Base-by-base conservation (phyloP, 2,797 vertebrate genomes). In the Argyrosomus regius region DNA sequence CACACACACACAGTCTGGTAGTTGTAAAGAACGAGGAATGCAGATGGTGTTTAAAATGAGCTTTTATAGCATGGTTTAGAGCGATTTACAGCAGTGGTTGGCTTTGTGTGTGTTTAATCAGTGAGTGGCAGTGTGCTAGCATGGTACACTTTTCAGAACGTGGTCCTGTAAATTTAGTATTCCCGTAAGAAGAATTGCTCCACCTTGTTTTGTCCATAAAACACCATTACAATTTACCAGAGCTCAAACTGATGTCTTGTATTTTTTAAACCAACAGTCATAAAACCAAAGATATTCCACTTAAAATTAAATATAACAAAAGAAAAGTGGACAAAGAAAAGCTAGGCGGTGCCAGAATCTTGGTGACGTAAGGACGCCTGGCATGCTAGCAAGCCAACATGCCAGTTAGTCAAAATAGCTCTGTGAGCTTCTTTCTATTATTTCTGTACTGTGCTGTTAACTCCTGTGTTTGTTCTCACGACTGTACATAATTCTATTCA, bases 41-140 rank as follows among this genome's bases (percentile, higher is more conserved):
- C 83, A 78, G 89, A 90, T 90, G 86, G 86, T 68, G 85, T 92
- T 92, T 90, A 88, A 91, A 92, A 90, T 90, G 78, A 89, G 85
- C 72, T 87, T 93, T 93, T 92, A 91, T 75, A 77, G 83, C 7
- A 71, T 60, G 84, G 88, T 91, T 90, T 85, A 67, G 69, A 83
- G 72, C 18, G 67, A 85, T 91, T 91, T 89, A 91, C 72, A 81
- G 85, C 77, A 50, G 86, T 24, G 76, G 84, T 80, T 50, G 28
- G 64, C 52, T 64, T 24, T 66, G 64, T 63, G 70, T 76, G 80
- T 56, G 66, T 71, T 74, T 78, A 60, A 83, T 83, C 63, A 68
- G 71, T 48, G 70, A 74, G 68, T 74, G 84, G 73, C 77, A 82
- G 60, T 59, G 69, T 67, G 57, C 59, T 56, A 49, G 65, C 28